Conservation (phyloP, 2,113 vertebrate species). For the Astur gentilis region DNA sequence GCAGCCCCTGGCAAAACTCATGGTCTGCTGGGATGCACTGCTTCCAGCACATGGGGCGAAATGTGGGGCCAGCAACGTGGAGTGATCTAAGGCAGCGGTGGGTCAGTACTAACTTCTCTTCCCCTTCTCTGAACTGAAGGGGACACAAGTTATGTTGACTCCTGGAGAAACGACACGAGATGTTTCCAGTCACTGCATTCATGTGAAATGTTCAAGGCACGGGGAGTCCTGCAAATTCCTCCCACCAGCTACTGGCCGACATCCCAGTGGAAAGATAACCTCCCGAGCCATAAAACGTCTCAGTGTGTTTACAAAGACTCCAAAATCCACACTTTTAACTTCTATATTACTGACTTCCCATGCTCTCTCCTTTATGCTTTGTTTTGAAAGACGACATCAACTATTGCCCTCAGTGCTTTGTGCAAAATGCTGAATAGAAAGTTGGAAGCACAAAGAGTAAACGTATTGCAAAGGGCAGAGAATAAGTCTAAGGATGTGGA, state of each 20-base stretch:
- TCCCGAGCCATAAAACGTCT: neutral
- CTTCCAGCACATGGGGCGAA: neutral
- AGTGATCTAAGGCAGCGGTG: neutral
- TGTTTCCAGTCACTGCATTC: neutral
- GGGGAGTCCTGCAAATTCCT: neutral
- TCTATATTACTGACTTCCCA: neutral
- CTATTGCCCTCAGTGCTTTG: neutral
- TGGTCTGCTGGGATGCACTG: neutral
- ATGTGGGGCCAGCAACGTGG: rapidly evolving
- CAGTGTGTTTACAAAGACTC: neutral
- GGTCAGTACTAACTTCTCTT: neutral
- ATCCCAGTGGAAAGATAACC: neutral
- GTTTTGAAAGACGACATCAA: neutral
- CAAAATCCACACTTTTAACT: neutral
- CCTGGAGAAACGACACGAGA: neutral
- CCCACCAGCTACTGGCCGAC: neutral
- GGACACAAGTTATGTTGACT: neutral
- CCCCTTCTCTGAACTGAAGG: neutral
- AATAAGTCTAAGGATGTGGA: neutral
- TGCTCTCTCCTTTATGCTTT: neutral
- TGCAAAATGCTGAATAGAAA: neutral
- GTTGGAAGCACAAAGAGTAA: neutral
- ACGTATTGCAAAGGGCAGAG: neutral
- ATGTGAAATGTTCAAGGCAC: neutral
- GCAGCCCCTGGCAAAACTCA: neutral